Conservation (phyloP, 2,888 invertebrate species). For the Drosophila macrospina region DNA sequence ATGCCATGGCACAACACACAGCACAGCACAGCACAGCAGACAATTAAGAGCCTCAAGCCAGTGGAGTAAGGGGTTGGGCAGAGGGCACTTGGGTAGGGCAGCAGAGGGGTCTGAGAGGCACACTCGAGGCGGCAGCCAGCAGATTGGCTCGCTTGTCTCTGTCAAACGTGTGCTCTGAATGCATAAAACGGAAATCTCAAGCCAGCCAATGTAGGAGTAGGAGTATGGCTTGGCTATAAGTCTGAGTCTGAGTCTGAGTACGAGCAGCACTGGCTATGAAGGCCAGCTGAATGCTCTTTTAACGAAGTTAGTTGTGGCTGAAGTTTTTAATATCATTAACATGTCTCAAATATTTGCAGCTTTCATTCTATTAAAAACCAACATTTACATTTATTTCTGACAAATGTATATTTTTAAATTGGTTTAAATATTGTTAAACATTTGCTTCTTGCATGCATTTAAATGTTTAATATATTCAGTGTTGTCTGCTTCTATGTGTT, state of each 20-base stretch:
- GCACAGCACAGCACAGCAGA: constrained; percentile 42
- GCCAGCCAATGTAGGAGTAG: constrained; percentile 15
- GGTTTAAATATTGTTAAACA: constrained; percentile 6
- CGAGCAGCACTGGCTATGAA: not conserved
- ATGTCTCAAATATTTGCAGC: not conserved
- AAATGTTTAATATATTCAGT: not conserved
- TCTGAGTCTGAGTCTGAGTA: not conserved
- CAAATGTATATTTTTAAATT: not conserved
- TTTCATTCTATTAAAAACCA: not conserved
- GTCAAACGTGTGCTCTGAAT: constrained; percentile 74
- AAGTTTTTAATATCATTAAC: not conserved
- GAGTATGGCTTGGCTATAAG: too few species aligned
- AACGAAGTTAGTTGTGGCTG: not conserved
- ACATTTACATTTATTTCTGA: constrained; percentile 1
- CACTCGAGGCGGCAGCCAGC: constrained; percentile 39
- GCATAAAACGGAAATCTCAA: constrained; percentile 75
- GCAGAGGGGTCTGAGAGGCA: not conserved
- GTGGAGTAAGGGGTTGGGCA: not conserved
- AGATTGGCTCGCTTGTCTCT: constrained; percentile 76
- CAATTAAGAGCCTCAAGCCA: constrained; percentile 65
- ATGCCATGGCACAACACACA: constrained; percentile 47
- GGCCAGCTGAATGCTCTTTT: constrained; percentile 40
- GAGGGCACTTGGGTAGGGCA: not conserved
- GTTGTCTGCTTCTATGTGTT: not conserved
- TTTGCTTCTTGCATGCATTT: constrained; percentile 17